phyloP scores from a whole-genome alignment of 1,140 invertebrate genomes.

The Drosophila repletoides region DNA sequence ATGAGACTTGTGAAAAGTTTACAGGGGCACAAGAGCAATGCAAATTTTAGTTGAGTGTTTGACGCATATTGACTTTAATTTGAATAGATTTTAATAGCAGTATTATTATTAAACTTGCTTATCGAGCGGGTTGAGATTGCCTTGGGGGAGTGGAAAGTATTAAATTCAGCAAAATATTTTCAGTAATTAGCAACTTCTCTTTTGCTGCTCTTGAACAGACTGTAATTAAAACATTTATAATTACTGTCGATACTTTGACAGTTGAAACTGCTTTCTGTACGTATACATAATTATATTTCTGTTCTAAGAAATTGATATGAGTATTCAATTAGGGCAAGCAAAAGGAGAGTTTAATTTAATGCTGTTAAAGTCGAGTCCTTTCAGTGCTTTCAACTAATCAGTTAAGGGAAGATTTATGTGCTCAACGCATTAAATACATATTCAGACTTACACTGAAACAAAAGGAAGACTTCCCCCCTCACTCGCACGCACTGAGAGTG shows the following conservation, averaged over 20 bases:
- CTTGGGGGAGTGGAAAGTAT: background rate
- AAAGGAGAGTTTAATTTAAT: background rate
- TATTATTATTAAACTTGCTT: slow-evolving; percentile 1
- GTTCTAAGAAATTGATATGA: no score
- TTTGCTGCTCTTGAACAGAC: background rate
- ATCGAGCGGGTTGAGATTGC: background rate
- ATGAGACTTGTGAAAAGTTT: slow-evolving; percentile 27
- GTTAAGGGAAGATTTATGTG: slow-evolving; percentile 1
- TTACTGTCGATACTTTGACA: background rate
- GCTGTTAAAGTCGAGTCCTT: background rate
- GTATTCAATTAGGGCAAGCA: no score
- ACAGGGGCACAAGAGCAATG: background rate
- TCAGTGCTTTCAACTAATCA: background rate
- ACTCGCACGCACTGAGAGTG: background rate
- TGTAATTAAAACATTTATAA: background rate
- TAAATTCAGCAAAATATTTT: background rate
- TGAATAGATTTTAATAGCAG: slow-evolving; percentile 2
- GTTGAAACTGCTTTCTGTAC: background rate
- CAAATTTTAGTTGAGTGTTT: slow-evolving; percentile 23
- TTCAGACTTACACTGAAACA: slow-evolving; percentile 3
- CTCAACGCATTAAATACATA: background rate
- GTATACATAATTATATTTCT: background rate
- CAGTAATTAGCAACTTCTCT: background rate
- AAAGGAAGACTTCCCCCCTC: background rate
- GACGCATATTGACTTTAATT: slow-evolving; percentile 44